These are phyloP conservation scores for Pheosia gnoma DNA, from an alignment of 2,888 invertebrate species.

Conservation along the genomic window DNA sequence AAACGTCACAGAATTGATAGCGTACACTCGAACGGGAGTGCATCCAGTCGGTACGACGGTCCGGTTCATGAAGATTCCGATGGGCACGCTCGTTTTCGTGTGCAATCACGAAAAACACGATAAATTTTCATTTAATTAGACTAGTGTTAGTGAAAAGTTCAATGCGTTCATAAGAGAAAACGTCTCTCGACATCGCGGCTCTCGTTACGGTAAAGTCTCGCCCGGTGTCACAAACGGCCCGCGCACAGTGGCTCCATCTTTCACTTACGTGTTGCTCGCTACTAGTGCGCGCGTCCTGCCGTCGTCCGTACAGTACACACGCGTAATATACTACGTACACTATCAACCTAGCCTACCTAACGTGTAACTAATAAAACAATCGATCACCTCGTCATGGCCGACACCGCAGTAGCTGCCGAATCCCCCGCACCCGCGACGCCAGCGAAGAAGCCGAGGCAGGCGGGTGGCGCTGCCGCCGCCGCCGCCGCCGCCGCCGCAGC, in stretches of 20 bases:
- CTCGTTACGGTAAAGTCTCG: constrained; percentile 14
- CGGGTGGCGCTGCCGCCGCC: constrained; percentile 35
- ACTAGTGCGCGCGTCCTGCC: background rate
- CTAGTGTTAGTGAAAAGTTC: constrained; percentile 29
- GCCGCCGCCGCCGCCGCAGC: constrained; percentile 26
- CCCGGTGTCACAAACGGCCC: background rate
- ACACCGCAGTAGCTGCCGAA: constrained; percentile 51
- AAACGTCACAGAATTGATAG: background rate
- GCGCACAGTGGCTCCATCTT: background rate
- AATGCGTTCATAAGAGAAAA: constrained; percentile 23
- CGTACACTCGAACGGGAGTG: constrained; percentile 9
- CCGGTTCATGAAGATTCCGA: background rate
- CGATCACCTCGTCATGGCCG: constrained; percentile 38
- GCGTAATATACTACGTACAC: background rate
- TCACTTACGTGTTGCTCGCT: too few relatives aligned
- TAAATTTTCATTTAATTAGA: constrained; percentile 17
- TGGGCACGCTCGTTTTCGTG: background rate
- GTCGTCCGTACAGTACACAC: background rate
- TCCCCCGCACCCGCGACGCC: constrained; percentile 51
- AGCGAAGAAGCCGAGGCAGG: constrained; percentile 49
- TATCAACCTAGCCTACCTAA: background rate
- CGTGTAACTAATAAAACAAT: background rate
- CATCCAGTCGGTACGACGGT: constrained; percentile 11
- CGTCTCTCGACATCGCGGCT: constrained; percentile 12
- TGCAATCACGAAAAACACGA: constrained; percentile 1